A percentile compares a stretch with the other conserved stretches of the same genome.
Conservation (phyloP, 2,797 vertebrate genomes). For the Babyrousa celebensis region DNA sequence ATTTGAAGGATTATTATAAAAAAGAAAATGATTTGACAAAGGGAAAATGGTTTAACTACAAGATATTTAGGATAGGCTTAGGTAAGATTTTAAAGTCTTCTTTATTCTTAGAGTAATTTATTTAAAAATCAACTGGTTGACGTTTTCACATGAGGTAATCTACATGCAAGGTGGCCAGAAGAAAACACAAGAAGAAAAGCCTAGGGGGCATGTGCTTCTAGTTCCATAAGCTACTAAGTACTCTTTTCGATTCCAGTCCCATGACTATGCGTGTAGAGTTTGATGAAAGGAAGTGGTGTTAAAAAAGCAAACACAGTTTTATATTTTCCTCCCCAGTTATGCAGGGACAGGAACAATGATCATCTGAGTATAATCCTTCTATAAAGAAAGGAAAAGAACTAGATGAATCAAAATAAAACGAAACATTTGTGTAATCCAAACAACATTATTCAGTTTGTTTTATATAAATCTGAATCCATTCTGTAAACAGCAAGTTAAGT, state of each 20-base stretch:
- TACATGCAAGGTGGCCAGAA: neutral
- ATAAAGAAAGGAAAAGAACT: slow-evolving; percentile 32
- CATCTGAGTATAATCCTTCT: neutral
- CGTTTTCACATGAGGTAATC: neutral
- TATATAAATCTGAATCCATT: slow-evolving; percentile 12
- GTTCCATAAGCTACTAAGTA: neutral
- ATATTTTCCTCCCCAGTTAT: neutral
- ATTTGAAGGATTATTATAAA: slow-evolving; percentile 47
- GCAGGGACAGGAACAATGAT: neutral
- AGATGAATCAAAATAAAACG: slow-evolving; percentile 33
- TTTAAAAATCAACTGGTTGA: slow-evolving; percentile 10
- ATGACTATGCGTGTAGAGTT: neutral
- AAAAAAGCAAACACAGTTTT: neutral
- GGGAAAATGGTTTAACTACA: neutral
- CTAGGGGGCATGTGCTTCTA: neutral
- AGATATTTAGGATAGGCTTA: slow-evolving; percentile 19
- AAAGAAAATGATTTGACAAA: slow-evolving; percentile 32
- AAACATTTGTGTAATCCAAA: slow-evolving; percentile 36
- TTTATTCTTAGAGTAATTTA: slow-evolving; percentile 29
- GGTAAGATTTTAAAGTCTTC: neutral
- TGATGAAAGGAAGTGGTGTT: neutral
- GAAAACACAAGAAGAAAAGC: neutral
- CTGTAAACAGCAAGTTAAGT: slow-evolving; percentile 64
- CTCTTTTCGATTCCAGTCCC: slow-evolving; percentile 2
- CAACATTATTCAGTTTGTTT: neutral